Percentiles rank a stretch among this genome's conserved stretches.
Conservation (phyloP, 2,888 invertebrate genomes). For the Parnassius smintheus region DNA sequence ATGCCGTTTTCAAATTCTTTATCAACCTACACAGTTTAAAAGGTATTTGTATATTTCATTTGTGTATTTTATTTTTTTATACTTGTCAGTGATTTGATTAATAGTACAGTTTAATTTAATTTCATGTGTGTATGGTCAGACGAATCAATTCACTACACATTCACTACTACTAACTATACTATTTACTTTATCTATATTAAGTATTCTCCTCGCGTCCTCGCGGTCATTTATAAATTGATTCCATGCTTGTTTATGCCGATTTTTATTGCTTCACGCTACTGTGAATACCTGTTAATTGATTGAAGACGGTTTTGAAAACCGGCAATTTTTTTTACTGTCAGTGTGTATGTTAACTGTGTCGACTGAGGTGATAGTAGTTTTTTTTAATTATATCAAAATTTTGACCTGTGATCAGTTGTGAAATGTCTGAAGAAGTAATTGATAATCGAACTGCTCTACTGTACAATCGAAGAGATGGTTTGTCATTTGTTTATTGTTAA, state of each 20-base stretch:
- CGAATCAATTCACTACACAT: neutral
- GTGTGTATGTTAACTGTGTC: neutral
- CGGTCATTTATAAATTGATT: conserved; percentile 23
- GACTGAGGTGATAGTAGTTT: neutral
- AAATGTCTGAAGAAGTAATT: conserved; percentile 19
- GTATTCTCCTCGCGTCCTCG: neutral
- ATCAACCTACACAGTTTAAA: neutral
- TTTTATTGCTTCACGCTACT: conserved; percentile 12
- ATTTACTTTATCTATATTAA: neutral
- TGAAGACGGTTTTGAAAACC: conserved; percentile 12
- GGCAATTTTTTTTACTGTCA: conserved; percentile 6
- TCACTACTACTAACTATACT: neutral
- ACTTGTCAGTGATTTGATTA: no score
- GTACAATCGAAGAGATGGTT: conserved; percentile 21
- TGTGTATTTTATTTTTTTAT: neutral
- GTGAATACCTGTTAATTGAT: conserved; percentile 1
- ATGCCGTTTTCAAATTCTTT: neutral
- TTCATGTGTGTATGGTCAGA: neutral
- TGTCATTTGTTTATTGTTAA: conserved; percentile 14
- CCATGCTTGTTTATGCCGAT: conserved; percentile 11
- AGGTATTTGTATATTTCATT: conserved; percentile 4
- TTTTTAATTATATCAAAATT: neutral
- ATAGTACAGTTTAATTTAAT: no score
- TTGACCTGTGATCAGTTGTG: neutral
- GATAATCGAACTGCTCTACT: conserved; percentile 26